phyloP scores from a whole-genome alignment of 2,113 vertebrate species.

The Pogona vitticeps region DNA sequence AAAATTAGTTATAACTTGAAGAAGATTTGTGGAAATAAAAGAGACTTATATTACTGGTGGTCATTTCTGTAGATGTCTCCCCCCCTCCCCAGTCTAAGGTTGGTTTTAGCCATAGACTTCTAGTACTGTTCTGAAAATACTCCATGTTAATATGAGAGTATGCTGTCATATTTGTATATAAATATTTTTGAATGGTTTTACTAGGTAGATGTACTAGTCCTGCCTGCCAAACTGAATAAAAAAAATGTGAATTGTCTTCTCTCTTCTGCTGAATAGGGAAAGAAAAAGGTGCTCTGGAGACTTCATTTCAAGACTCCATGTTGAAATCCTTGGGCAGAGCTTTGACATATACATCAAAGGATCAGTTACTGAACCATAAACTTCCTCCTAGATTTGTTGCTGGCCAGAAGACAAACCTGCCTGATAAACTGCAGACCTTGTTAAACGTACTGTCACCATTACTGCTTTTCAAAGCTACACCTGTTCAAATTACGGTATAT shows the following conservation, averaged over 20 bases:
- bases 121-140: neutral
- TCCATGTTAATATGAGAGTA: neutral
- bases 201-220: neutral
- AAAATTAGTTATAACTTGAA: no score
- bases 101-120: neutral
- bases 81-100: no score
- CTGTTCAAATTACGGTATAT: conserved; percentile 88
- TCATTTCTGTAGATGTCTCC: no score
- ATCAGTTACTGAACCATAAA: conserved; percentile 86
- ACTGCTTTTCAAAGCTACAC: conserved; percentile 87
- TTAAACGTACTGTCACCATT: conserved; percentile 89
- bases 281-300: conserved; percentile 71
- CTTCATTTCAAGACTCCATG: conserved; percentile 74
- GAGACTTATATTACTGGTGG: no score
- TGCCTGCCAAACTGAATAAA: neutral
- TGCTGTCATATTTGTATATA: neutral
- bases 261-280: conserved; percentile 66
- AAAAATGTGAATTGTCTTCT: conserved; percentile 12
- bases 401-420: conserved; percentile 88
- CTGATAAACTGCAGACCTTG: conserved; percentile 88
- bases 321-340: conserved; percentile 87
- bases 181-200: neutral
- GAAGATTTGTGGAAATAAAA: no score
- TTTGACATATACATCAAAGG: conserved; percentile 83
- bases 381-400: conserved; percentile 84